Conservation (phyloP, 2,113 vertebrate genomes). For the Ptilonorhynchus violaceus region DNA sequence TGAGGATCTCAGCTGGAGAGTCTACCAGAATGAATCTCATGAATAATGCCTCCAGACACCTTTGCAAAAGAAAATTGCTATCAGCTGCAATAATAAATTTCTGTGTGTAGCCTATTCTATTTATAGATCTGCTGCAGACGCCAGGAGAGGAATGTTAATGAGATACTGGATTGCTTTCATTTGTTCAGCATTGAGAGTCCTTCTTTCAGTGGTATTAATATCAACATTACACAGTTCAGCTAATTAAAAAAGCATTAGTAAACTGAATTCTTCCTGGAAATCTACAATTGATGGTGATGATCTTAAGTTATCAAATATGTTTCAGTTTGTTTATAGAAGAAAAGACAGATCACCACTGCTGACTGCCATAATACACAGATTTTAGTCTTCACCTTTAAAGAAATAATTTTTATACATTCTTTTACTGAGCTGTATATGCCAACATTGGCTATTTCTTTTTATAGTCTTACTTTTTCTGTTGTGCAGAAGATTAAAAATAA, state of each 20-base stretch:
- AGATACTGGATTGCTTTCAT: background rate
- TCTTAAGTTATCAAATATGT: background rate
- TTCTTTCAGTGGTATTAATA: background rate
- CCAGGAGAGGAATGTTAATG: slow-evolving; percentile 34
- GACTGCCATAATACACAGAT: background rate
- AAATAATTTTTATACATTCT: background rate
- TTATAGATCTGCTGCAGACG: slow-evolving; percentile 41
- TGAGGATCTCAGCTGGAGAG: slow-evolving; percentile 48
- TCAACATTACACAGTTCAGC: background rate
- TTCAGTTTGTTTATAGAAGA: background rate
- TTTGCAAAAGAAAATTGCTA: slow-evolving; percentile 59
- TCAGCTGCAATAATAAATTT: slow-evolving; percentile 62
- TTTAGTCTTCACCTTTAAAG: background rate
- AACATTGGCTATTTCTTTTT: background rate
- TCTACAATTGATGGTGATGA: background rate
- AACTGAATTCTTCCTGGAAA: background rate
- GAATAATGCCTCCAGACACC: slow-evolving; percentile 65
- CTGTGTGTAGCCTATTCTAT: slow-evolving; percentile 59
- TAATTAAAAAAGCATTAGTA: background rate
- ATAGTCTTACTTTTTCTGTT: background rate
- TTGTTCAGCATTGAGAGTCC: background rate
- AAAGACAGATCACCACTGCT: background rate
- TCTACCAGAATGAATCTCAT: slow-evolving; percentile 50
- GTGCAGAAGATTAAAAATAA: background rate
- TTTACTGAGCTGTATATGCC: background rate